Percentiles rank a stretch among this genome's conserved stretches.
Evolutionary conservation across 2,113 vertebrate genomes (phyloP).

Genomic region (Cyanoderma ruficeps): DNA sequence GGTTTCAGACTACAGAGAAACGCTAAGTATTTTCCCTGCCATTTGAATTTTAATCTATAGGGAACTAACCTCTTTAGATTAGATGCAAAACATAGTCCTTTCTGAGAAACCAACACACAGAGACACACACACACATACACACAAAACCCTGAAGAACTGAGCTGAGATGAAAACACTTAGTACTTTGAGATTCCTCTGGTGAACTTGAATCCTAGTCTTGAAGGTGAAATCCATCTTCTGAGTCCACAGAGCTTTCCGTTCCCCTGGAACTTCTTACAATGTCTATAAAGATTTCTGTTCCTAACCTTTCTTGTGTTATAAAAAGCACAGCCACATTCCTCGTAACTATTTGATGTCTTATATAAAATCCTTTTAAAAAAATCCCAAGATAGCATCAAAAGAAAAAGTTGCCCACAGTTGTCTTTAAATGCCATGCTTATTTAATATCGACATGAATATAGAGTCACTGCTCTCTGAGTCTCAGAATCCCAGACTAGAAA

Average conservation of each 20-base stretch:
- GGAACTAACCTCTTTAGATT: conserved; percentile 57
- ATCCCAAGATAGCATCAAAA: conserved; percentile 76
- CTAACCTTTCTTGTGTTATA: conserved; percentile 81
- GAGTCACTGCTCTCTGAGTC: conserved; percentile 58
- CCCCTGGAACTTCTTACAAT: conserved; percentile 73
- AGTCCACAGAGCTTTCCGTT: conserved; percentile 71
- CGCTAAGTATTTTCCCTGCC: neutral
- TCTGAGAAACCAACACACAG: neutral
- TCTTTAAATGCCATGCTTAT: conserved; percentile 74
- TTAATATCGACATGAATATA: conserved; percentile 73
- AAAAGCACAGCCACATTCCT: conserved; percentile 75
- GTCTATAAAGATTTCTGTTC: conserved; percentile 78
- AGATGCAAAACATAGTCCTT: conserved; percentile 45
- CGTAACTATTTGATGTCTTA: conserved; percentile 79
- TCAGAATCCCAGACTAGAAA: neutral
- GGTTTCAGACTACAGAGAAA: neutral
- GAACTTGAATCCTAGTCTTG: conserved; percentile 70
- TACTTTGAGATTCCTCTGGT: conserved; percentile 65
- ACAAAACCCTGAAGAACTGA: conserved; percentile 37
- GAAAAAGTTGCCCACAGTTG: conserved; percentile 65
- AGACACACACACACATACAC: neutral
- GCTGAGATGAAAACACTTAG: conserved; percentile 36
- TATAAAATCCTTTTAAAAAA: conserved; percentile 75
- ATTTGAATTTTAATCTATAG: conserved; percentile 13
- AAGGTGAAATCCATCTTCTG: conserved; percentile 75